These are phyloP conservation scores for Stenopsyche tienmushanensis DNA, from an alignment of 1,140 invertebrate genomes.

Conservation along the genomic window DNA sequence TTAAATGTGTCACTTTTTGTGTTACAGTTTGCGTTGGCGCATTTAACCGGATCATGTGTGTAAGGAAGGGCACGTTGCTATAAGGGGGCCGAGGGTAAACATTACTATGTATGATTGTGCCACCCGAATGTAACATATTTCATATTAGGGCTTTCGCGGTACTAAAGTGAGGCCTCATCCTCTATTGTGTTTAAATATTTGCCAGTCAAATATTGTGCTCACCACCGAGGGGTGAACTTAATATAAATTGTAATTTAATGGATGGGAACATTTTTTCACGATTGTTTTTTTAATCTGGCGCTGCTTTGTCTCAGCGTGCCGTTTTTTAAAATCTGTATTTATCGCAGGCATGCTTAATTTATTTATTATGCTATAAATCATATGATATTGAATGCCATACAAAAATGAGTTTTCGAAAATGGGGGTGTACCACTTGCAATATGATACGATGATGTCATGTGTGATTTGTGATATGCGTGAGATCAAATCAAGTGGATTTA, in stretches of 20 bases:
- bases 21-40: not conserved
- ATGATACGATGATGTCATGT: slow-evolving; percentile 3
- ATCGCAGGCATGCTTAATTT: not conserved
- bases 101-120: not conserved
- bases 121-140: slow-evolving; percentile 33
- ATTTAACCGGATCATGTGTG: slow-evolving; percentile 29
- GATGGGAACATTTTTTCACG: slow-evolving; percentile 23
- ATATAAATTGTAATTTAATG: slow-evolving; percentile 36
- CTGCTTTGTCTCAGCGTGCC: not conserved
- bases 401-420: too few species aligned
- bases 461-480: slow-evolving; percentile 32
- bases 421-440: slow-evolving; percentile 1
- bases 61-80: slow-evolving; percentile 1
- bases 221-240: slow-evolving; percentile 8
- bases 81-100: not conserved
- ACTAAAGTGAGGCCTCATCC: slow-evolving; percentile 21
- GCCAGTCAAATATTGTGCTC: slow-evolving; percentile 25
- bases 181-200: slow-evolving; percentile 39
- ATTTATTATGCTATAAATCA: too few species aligned
- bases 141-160: slow-evolving; percentile 34
- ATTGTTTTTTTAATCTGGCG: slow-evolving; percentile 1
- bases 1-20: too few species aligned
- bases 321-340: not conserved
- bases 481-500: slow-evolving; percentile 35
- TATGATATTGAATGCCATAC: too few species aligned